phyloP scores from a whole-genome alignment of 2,797 vertebrate genomes.

The Danio kyathit region DNA sequence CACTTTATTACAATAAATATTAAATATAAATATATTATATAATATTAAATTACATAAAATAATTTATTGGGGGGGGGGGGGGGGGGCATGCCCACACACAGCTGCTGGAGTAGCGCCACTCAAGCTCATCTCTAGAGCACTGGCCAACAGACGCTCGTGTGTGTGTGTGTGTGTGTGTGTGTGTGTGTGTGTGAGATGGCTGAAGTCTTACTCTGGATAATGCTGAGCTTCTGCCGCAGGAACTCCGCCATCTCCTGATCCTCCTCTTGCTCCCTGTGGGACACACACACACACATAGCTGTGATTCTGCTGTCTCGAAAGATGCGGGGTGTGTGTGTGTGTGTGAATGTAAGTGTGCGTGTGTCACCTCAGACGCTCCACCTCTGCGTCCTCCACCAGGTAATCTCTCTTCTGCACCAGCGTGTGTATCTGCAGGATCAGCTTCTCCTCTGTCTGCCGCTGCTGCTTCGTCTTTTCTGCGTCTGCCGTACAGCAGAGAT shows the following conservation, averaged over 20 bases:
- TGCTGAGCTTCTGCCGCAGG: constrained; percentile 92
- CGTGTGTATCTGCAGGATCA: constrained; percentile 96
- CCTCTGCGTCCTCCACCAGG: constrained; percentile 96
- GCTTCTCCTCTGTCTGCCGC: constrained; percentile 90
- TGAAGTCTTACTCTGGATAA: constrained; percentile 83
- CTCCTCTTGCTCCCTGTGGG: constrained; percentile 92
- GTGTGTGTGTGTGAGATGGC: background rate
- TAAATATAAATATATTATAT: too few species aligned
- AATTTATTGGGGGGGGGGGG: too few species aligned
- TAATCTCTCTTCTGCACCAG: constrained; percentile 98
- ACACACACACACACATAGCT: background rate
- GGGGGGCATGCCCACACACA: too few species aligned
- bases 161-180: too few species aligned
- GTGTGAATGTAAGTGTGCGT: background rate
- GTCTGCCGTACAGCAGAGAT: constrained; percentile 74
- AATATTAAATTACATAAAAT: too few species aligned
- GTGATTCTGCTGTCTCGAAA: too few species aligned
- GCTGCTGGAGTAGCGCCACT: too few species aligned
- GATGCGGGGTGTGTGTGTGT: too few species aligned
- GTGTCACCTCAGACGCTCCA: constrained; percentile 91
- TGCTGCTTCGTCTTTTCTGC: constrained; percentile 91
- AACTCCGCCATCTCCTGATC: constrained; percentile 99
- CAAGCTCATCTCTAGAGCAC: too few species aligned
- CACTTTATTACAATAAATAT: too few species aligned
- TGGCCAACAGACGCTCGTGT: too few species aligned